Base-by-base conservation (phyloP, 2,888 invertebrate species). In the Anthophora plumipes region DNA sequence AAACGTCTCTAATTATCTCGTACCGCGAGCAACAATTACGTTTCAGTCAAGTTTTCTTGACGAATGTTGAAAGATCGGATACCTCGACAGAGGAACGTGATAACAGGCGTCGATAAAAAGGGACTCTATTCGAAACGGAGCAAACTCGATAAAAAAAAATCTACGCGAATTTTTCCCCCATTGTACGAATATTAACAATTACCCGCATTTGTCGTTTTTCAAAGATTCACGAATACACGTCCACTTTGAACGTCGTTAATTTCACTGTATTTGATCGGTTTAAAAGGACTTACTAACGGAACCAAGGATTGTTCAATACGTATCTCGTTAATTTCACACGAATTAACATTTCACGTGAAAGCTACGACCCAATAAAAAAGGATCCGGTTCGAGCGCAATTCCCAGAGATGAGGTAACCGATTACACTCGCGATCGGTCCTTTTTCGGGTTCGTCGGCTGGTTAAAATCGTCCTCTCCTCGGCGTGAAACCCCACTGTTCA, bases 41-140 rank as follows among this genome's bases (percentile, higher is more conserved):
- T 0, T n/a, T n/a, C n/a, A n/a, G n/a, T n/a, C n/a, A n/a, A 25
- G 6, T 22, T 17, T 39, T n/a, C 12, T 4, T 22, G 0, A 12
- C 9, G 0, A 25, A 61, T 14, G 17, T 25, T 14, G 17, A 37
- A 61, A 61, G 50, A 20, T 43, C 37, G 20, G 37, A 12, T 12
- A 11, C 0, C 4, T 31, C 12, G 22, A 41, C 9, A 22, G 50
- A 54, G 41, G n/a, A 37, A 20, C 11, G 50, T 39, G 66, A 54
- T 86, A 87, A 75, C 87, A 60, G 41, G 66, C 57, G 87, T 86
- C 86, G 86, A 86, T 86, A 86, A 86, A 68, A 81, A 41, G 37
- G 86, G 54, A 46, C 31, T 63, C 87, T 86, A 43, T 59, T 37
- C 20, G 6, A 14, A 14, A 14, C 20, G 55, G 43, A 14, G 11